Conservation (phyloP, 1,140 invertebrate genomes). For the Bombus fervidus region DNA sequence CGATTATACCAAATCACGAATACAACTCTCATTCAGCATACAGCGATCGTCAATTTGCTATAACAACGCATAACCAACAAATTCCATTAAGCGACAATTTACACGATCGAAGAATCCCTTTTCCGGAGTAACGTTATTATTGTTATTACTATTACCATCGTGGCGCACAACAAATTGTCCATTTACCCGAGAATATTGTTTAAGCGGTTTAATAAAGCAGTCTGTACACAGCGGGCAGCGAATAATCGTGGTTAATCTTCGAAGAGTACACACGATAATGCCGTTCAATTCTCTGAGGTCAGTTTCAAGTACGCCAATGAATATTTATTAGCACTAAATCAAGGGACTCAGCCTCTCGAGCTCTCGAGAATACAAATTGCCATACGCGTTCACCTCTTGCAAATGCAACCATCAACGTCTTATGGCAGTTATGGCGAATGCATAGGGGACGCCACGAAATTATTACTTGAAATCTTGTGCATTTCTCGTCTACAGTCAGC, state of each 20-base stretch:
- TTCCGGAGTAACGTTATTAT: neutral
- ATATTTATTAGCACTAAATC: constrained; percentile 49
- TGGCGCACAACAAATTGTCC: neutral
- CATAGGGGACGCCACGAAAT: neutral
- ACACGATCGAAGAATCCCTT: neutral
- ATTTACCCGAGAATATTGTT: neutral
- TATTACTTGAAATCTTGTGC: neutral
- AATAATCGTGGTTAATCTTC: constrained; percentile 31
- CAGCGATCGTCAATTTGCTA: neutral
- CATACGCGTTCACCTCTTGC: constrained; percentile 13
- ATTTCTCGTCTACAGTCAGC: neutral
- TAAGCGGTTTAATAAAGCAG: neutral
- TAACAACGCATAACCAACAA: neutral
- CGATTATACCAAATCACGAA: neutral
- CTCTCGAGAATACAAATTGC: constrained; percentile 37
- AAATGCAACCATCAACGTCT: constrained; percentile 3
- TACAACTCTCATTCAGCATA: neutral
- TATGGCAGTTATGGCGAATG: neutral
- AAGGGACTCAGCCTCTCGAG: constrained; percentile 3
- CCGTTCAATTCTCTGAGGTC: constrained; percentile 40
- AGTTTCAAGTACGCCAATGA: constrained; percentile 48
- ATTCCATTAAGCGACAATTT: neutral
- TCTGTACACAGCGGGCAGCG: neutral
- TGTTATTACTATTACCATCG: neutral
- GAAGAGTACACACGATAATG: constrained; percentile 27